Base-by-base conservation (phyloP, 2,113 vertebrate genomes). In the Brienomyrus brachyistius region DNA sequence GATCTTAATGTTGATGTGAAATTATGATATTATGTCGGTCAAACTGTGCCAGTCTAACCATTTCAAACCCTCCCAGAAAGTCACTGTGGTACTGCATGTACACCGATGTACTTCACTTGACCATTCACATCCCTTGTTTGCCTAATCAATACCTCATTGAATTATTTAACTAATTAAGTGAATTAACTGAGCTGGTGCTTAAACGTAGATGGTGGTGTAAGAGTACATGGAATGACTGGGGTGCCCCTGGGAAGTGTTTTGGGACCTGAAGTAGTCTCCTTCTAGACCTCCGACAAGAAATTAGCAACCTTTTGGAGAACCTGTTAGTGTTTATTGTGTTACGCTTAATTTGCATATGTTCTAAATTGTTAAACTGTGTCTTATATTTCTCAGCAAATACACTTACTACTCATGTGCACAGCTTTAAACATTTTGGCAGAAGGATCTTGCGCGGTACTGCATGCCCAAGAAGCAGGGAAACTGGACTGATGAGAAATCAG, bases 401-500 rank as follows among this genome's bases (percentile, higher is more conserved):
- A 27, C 62, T 66, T 31, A 11, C 62, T 66, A 66, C 3, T 1
- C 62, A 27, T n/a, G 62, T 66, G 27, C 3, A 11, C 10, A 11
- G 9, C 62, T 66, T 66, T 66, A 31, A 66, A 66, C 62, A 27
- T 66, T 66, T 66, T 31, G 62, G n/a, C 15, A 80, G 51, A 66
- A 66, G 62, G 27, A 66, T 66, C 1, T 10, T 66, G 9, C 62
- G 31, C 10, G 9, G 23, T 66, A 1, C 62, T 17, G 54, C 27
- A 51, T 43, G 80, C 88, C 77, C 23, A 23, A 91, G 89, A 89
- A 89, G 89, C 89, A 48, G 43, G 91, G 54, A 91, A 91, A 92
- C 66, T 88, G 92, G 51, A 40, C 92, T 94, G 95, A 94, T 94
- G 92, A 95, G 93, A 95, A 92, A 90, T 89, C 90, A 91, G 90